Evolutionary conservation across 2,797 vertebrate species (phyloP).

Genomic region (Squalus acanthias): DNA sequence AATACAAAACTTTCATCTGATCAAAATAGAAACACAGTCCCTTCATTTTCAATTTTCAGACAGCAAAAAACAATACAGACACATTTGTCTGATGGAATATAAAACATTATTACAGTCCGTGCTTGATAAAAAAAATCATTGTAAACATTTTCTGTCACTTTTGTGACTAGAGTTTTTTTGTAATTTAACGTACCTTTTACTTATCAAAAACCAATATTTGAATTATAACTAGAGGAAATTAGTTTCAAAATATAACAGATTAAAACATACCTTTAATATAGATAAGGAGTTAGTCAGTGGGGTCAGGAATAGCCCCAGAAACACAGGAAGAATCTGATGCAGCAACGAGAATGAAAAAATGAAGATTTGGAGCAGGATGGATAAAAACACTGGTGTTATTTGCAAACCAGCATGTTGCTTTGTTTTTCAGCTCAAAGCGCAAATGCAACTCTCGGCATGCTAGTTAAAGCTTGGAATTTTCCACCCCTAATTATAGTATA

Average conservation of each 20-base stretch:
- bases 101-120: not conserved
- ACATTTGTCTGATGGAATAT: not conserved
- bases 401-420: conserved; percentile 12
- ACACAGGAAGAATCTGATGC: not conserved
- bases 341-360: not conserved
- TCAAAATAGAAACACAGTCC: not conserved
- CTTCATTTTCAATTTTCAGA: not conserved
- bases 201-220: not conserved
- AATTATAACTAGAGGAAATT: not conserved
- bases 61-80: not conserved
- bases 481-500: not conserved
- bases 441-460: not conserved
- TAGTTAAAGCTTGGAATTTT: not conserved
- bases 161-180: not conserved
- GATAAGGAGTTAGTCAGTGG: not conserved
- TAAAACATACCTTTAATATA: not conserved
- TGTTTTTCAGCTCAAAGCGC: not conserved
- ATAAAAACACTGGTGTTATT: not conserved
- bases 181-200: not conserved
- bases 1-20: not conserved
- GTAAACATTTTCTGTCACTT: not conserved
- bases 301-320: not conserved
- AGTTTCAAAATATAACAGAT: not conserved
- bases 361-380: not conserved
- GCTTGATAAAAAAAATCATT: not conserved